phyloP scores from a whole-genome alignment of 2,888 invertebrate genomes.

The Sphaerophoria rueppellii region DNA sequence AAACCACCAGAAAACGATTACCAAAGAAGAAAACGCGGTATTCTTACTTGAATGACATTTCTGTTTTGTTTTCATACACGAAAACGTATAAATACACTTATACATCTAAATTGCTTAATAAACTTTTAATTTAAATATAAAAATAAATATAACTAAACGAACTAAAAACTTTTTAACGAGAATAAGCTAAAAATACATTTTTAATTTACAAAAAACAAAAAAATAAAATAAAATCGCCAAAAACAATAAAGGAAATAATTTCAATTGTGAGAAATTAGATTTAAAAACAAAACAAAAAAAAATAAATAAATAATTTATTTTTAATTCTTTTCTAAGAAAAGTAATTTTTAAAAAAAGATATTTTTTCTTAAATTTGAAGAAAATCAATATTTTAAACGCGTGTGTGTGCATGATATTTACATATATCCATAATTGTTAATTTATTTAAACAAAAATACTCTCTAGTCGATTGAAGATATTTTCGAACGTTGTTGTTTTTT shows the following conservation, averaged over 20 bases:
- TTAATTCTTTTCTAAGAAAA: slow-evolving; percentile 77
- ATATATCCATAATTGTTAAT: slow-evolving; percentile 51
- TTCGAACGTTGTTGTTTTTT: slow-evolving; percentile 29
- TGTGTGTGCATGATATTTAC: slow-evolving; percentile 74
- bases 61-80: slow-evolving; percentile 7
- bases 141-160: slow-evolving; percentile 49
- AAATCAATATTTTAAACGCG: slow-evolving; percentile 55
- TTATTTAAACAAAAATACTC: slow-evolving; percentile 41
- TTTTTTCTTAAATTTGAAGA: slow-evolving; percentile 71
- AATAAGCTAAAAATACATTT: slow-evolving; percentile 71
- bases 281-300: slow-evolving; percentile 29
- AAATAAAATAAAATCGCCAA: slow-evolving; percentile 27
- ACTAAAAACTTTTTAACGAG: slow-evolving; percentile 57
- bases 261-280: slow-evolving; percentile 60
- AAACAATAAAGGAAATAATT: slow-evolving; percentile 53
- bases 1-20: slow-evolving; percentile 67
- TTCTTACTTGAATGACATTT: slow-evolving; percentile 57
- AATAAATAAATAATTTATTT: slow-evolving; percentile 66
- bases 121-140: slow-evolving; percentile 14
- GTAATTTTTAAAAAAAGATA: slow-evolving; percentile 34
- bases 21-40: slow-evolving; percentile 45
- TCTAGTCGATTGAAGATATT: slow-evolving; percentile 49
- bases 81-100: background rate
- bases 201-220: slow-evolving; percentile 58
- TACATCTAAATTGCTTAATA: slow-evolving; percentile 25